Evolutionary conservation across 2,888 invertebrate genomes (phyloP).

Genomic region (Itoplectis maculator): DNA sequence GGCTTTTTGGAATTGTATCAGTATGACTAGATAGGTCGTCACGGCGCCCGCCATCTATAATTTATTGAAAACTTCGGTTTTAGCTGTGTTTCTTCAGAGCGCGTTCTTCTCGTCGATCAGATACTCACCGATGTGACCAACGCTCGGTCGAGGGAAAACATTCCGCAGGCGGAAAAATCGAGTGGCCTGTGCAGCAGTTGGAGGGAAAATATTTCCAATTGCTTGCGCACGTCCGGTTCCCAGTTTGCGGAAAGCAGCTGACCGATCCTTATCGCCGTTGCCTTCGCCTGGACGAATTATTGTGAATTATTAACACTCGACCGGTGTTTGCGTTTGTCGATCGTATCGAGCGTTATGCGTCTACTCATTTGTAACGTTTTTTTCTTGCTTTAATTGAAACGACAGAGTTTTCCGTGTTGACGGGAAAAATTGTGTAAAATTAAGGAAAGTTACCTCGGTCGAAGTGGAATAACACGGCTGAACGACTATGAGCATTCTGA

Average conservation of each 20-base stretch:
- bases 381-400: too few relatives aligned
- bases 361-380: not conserved
- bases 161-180: slow-evolving; percentile 87
- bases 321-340: not conserved
- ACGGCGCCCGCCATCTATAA: slow-evolving; percentile 87
- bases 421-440: not conserved
- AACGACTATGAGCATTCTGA: slow-evolving; percentile 86
- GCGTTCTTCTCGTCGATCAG: not conserved
- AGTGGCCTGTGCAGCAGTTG: slow-evolving; percentile 87
- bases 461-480: slow-evolving; percentile 87
- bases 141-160: slow-evolving; percentile 86
- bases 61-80: slow-evolving; percentile 16
- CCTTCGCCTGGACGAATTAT: slow-evolving; percentile 83
- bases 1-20: slow-evolving; percentile 87
- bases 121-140: slow-evolving; percentile 86
- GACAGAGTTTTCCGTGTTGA: too few relatives aligned
- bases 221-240: slow-evolving; percentile 83
- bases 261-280: slow-evolving; percentile 85
- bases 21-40: slow-evolving; percentile 87
- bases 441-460: slow-evolving; percentile 83
- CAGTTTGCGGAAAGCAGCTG: slow-evolving; percentile 82
- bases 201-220: slow-evolving; percentile 87
- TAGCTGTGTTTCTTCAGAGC: not conserved
- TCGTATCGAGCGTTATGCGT: slow-evolving; percentile 8
- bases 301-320: not conserved